A percentile compares a stretch with the other conserved stretches of the same genome.
phyloP scores from a whole-genome alignment of 2,888 invertebrate species.

The Shargacucullia verbasci region DNA sequence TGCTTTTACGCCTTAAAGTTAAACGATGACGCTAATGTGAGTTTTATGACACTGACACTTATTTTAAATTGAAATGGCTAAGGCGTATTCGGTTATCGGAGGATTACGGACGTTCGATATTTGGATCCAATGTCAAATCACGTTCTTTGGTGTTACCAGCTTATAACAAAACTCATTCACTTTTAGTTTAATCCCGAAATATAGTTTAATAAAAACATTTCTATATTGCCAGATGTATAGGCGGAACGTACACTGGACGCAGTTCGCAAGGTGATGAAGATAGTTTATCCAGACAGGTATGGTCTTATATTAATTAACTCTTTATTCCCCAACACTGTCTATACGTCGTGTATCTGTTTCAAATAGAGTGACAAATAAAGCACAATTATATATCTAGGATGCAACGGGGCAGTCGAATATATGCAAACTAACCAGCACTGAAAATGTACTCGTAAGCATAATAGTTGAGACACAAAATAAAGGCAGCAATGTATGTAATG shows the following conservation, averaged over 20 bases:
- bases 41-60: too few relatives aligned
- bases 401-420: not conserved
- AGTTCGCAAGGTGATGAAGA: slow-evolving; percentile 90
- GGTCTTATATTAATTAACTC: slow-evolving; percentile 5
- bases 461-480: slow-evolving; percentile 8
- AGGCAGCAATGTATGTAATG: not conserved
- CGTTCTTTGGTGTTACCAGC: too few relatives aligned
- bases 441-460: slow-evolving; percentile 2
- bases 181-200: too few relatives aligned
- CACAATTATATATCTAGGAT: too few relatives aligned
- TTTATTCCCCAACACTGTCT: slow-evolving; percentile 1
- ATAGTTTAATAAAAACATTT: not conserved
- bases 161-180: too few relatives aligned
- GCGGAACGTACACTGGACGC: slow-evolving; percentile 88
- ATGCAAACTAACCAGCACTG: slow-evolving; percentile 13
- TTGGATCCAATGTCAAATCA: too few relatives aligned
- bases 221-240: slow-evolving; percentile 87
- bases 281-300: slow-evolving; percentile 88
- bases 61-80: too few relatives aligned
- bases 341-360: not conserved
- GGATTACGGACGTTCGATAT: too few relatives aligned
- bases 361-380: not conserved
- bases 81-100: too few relatives aligned
- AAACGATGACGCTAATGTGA: too few relatives aligned
- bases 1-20: not conserved